These are phyloP conservation scores for Eidolon helvum DNA, from an alignment of 2,113 vertebrate species.

Conservation along the genomic window DNA sequence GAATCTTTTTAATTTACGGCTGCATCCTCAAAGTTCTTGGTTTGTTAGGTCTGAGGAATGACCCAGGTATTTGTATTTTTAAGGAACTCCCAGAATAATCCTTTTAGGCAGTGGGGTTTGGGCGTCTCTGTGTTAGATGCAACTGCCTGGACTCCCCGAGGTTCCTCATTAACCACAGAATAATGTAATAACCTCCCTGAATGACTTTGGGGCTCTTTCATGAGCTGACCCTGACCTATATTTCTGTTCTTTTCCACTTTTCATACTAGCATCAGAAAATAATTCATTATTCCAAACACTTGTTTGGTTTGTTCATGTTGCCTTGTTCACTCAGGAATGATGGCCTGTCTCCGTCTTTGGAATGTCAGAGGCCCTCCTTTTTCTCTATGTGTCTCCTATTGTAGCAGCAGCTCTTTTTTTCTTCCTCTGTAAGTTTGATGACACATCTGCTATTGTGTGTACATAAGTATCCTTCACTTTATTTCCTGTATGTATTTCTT, in stretches of 20 bases:
- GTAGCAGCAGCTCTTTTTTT: background rate
- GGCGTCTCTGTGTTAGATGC: background rate
- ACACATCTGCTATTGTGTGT: background rate
- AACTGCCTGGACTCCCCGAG: accelerated
- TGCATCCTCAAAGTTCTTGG: background rate
- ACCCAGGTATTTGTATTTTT: background rate
- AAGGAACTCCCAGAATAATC: background rate
- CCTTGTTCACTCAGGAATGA: background rate
- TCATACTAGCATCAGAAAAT: background rate
- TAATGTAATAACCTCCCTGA: background rate
- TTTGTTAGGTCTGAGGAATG: background rate
- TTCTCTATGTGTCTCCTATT: background rate
- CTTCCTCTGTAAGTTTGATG: background rate
- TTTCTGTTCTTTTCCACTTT: background rate
- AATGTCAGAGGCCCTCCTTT: background rate
- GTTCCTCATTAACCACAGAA: background rate
- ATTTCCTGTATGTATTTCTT: background rate
- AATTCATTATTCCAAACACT: background rate
- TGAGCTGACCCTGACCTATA: background rate
- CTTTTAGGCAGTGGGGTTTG: background rate
- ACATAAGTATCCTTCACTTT: background rate
- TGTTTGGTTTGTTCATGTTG: background rate
- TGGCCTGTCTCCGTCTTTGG: background rate
- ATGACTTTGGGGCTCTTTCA: background rate
- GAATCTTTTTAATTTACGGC: background rate